Base-by-base conservation (phyloP, 2,113 vertebrate genomes). In the Suncus etruscus region DNA sequence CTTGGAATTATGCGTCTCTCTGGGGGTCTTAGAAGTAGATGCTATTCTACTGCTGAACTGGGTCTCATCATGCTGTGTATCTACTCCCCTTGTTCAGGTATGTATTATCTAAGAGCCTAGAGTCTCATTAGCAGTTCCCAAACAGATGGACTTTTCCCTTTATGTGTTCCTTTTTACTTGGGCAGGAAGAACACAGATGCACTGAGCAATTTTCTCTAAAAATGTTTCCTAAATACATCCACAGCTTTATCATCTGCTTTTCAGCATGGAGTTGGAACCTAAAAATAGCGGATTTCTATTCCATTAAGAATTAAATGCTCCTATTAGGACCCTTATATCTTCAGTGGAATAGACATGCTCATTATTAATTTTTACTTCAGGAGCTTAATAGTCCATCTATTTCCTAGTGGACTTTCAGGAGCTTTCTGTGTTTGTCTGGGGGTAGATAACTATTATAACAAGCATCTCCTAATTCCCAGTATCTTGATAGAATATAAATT, bases 111-210 rank as follows among this genome's bases (percentile, higher is more conserved):
- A n/a, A 84, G 63, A 68, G 54, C 81, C 74, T 31, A 3, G n/a
- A 74, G 87, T 66, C 66, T 22, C 11, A 47, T 58, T 79, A 51
- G 61, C n/a, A 3, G 50, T 89, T 82, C 63, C 92, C 79, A 82
- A 68, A 87, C 89, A 95, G 89, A 83, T 86, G 91, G 66, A 45
- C 39, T 80, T 92, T 79, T 79, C 6, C 22, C 68, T 81, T 87
- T 65, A 77, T 61, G 78, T 51, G 29, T 48, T 87, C 79, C 66
- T 82, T 45, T 80, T 25, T 22, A 70, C 48, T 82, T 39, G 54
- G 75, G 61, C 61, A 82, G 83, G 47, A 69, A 83, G 90, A 83
- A 54, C 70, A 81, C 78, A 93, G 86, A 75, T 83, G 72, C 45
- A 24, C 2, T 4, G n/a, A 91, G 65, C 58, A 79, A 69, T 82